phyloP scores from a whole-genome alignment of 2,888 invertebrate genomes.

The Leptopterna dolabrata region DNA sequence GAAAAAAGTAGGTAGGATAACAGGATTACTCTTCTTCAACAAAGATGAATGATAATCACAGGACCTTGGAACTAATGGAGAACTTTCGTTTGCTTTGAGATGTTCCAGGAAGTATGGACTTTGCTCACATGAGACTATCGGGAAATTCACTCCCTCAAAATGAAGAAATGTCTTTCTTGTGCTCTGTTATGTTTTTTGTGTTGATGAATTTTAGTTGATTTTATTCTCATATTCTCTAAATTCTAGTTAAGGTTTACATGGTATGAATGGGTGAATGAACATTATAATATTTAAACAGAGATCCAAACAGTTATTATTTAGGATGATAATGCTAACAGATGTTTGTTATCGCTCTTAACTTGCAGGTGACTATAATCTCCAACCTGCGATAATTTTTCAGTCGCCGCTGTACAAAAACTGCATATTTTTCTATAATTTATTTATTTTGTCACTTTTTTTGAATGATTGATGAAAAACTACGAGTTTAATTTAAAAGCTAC shows the following conservation, averaged over 20 bases:
- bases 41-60: conserved; percentile 2
- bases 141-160: conserved; percentile 57
- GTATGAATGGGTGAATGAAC: not conserved
- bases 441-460: not conserved
- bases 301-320: not conserved
- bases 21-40: not conserved
- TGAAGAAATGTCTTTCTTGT: conserved; percentile 49
- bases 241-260: not conserved
- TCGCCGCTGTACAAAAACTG: no score
- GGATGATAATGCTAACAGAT: conserved; percentile 34
- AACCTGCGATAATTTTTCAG: not conserved
- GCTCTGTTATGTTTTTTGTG: conserved; percentile 22
- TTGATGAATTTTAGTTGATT: conserved; percentile 42
- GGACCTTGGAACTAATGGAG: conserved; percentile 67
- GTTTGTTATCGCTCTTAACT: not conserved
- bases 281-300: not conserved
- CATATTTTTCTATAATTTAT: not conserved
- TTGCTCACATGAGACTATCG: conserved; percentile 55
- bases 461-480: not conserved
- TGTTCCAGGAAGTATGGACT: conserved; percentile 67
- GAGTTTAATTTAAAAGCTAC: not conserved
- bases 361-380: not conserved
- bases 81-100: conserved; percentile 71
- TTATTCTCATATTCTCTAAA: conserved; percentile 20
- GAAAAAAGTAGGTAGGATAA: no score